Conservation (phyloP, 2,113 vertebrate genomes). For the Sigmodon hispidus region DNA sequence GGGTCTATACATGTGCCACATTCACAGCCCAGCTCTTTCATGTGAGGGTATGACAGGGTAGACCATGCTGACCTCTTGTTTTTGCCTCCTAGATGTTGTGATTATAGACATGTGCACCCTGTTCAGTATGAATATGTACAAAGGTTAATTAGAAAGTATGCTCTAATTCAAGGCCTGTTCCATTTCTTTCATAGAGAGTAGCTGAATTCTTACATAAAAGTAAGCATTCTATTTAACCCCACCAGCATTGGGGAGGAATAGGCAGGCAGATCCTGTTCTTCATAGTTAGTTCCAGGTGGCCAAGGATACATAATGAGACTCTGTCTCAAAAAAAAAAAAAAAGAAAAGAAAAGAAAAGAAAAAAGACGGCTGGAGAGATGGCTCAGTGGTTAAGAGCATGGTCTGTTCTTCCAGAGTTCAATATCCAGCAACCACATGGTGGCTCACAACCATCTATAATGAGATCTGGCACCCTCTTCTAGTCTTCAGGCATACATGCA, state of each 20-base stretch:
- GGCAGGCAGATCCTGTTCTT: not conserved
- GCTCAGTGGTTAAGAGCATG: no score
- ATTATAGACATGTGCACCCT: not conserved
- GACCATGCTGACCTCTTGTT: not conserved
- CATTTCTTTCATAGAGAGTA: not conserved
- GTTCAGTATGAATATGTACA: not conserved
- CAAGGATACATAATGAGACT: not conserved
- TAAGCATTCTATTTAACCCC: not conserved
- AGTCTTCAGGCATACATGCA: no score
- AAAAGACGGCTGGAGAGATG: no score
- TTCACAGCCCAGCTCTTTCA: not conserved
- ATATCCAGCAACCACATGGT: no score
- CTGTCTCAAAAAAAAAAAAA: not conserved
- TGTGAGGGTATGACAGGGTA: not conserved
- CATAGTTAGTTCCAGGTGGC: not conserved
- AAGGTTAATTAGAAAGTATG: not conserved
- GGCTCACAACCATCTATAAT: no score
- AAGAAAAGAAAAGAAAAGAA: no score
- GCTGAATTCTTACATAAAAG: not conserved
- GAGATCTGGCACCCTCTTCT: no score
- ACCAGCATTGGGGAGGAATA: not conserved
- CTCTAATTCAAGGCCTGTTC: not conserved
- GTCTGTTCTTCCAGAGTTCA: no score
- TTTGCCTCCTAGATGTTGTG: not conserved
- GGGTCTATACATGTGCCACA: no score